phyloP scores from a whole-genome alignment of 1,140 invertebrate genomes.

The Cardiocondyla obscurior region DNA sequence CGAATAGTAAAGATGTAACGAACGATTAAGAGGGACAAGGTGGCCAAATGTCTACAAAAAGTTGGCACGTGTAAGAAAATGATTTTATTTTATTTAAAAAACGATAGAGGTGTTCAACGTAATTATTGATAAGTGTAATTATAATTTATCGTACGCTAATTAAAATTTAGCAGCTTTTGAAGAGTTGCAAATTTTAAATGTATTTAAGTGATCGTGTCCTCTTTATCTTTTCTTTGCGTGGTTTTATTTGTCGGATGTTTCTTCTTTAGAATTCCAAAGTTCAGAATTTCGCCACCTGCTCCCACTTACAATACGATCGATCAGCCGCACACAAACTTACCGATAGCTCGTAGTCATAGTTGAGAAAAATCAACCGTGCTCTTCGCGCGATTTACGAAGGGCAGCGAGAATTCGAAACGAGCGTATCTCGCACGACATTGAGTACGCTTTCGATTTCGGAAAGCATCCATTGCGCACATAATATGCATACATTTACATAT shows the following conservation, averaged over 20 bases:
- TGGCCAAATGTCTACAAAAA: constrained; percentile 21
- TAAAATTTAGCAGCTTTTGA: constrained; percentile 2
- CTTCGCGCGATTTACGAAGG: constrained; percentile 51
- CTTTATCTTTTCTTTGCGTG: neutral
- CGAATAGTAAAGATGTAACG: constrained; percentile 57
- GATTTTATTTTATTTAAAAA: neutral
- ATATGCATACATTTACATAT: constrained; percentile 31
- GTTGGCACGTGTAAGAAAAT: neutral
- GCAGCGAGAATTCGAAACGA: constrained; percentile 55
- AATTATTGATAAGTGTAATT: neutral
- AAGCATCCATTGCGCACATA: constrained; percentile 7
- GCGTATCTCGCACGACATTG: constrained; percentile 47
- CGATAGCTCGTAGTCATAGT: constrained; percentile 65
- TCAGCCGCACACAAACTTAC: constrained; percentile 58
- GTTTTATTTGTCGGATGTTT: neutral
- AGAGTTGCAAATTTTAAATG: neutral
- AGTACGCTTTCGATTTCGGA: constrained; percentile 47
- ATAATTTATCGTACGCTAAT: neutral
- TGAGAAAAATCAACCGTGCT: constrained; percentile 61
- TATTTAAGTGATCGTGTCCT: constrained; percentile 4
- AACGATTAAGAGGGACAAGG: constrained; percentile 20
- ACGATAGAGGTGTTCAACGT: neutral
- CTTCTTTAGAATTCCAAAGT: neutral
- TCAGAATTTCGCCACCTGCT: constrained; percentile 31
- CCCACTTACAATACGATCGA: constrained; percentile 33